Conservation (phyloP, 2,888 invertebrate genomes). For the Drosophila hamatofila region DNA sequence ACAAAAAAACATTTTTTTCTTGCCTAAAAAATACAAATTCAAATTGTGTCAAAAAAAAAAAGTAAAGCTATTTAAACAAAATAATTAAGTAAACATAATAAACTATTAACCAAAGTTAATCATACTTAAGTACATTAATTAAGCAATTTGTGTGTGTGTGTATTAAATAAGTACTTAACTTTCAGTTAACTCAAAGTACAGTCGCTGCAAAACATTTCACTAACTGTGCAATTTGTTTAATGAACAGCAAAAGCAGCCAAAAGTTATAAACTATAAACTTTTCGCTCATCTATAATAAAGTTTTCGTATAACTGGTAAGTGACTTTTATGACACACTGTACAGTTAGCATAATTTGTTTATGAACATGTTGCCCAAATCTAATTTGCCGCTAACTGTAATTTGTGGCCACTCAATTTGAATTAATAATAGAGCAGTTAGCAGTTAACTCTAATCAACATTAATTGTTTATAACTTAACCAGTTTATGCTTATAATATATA, state of each 20-base stretch:
- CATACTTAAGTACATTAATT: not conserved
- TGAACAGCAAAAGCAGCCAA: not conserved
- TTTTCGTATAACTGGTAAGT: not conserved
- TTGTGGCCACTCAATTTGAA: not conserved
- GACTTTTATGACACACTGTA: not conserved
- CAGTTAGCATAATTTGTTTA: not conserved
- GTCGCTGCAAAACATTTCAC: conserved; percentile 15
- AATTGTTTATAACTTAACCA: conserved; percentile 2
- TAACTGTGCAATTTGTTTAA: not conserved
- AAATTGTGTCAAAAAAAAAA: not conserved
- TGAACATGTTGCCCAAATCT: not conserved
- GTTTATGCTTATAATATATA: not conserved
- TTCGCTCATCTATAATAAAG: not conserved
- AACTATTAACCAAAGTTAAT: conserved; percentile 8
- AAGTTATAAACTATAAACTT: not conserved
- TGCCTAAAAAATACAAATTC: not conserved
- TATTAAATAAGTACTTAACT: conserved; percentile 2
- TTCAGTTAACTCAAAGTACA: conserved; percentile 17
- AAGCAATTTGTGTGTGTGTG: conserved; percentile 6
- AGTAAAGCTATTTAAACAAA: not conserved
- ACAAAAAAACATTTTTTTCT: not conserved
- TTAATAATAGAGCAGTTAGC: not conserved
- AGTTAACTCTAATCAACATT: not conserved
- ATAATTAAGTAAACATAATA: not conserved
- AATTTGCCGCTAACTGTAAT: not conserved